phyloP scores from a whole-genome alignment of 2,113 vertebrate species.

The Tonatia bakeri region DNA sequence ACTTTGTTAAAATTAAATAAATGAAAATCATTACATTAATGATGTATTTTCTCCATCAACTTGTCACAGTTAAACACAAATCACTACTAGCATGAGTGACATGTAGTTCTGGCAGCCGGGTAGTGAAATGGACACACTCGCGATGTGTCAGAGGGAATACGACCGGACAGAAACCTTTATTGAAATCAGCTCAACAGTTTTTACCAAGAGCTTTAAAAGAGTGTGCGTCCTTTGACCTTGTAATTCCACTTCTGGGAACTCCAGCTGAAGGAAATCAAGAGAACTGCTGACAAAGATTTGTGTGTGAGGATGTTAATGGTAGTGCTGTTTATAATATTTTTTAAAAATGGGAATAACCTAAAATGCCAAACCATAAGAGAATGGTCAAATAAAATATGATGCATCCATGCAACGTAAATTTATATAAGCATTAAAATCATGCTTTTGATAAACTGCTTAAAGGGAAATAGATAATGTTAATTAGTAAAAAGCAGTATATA shows the following conservation, averaged over 20 bases:
- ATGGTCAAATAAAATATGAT: background rate
- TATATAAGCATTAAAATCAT: background rate
- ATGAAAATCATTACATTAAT: slow-evolving; percentile 3
- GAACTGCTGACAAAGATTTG: slow-evolving; percentile 56
- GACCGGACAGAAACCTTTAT: slow-evolving; percentile 6
- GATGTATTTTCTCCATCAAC: background rate
- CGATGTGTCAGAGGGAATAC: background rate
- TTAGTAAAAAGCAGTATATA: background rate
- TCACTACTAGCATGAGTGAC: background rate
- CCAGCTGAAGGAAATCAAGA: slow-evolving; percentile 56
- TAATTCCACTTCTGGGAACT: slow-evolving; percentile 64
- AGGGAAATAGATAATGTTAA: background rate
- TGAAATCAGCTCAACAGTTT: slow-evolving; percentile 39
- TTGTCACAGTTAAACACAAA: slow-evolving; percentile 10
- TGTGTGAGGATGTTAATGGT: slow-evolving; percentile 26
- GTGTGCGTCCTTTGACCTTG: slow-evolving; percentile 61
- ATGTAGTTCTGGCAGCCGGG: background rate
- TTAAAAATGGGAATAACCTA: slow-evolving; percentile 63
- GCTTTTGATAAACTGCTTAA: background rate
- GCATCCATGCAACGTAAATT: background rate
- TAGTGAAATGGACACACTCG: background rate
- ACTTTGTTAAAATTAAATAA: slow-evolving; percentile 18
- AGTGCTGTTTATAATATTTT: slow-evolving; percentile 59
- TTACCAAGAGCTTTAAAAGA: slow-evolving; percentile 34
- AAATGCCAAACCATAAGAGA: slow-evolving; percentile 57